Base-by-base conservation (phyloP, 2,797 vertebrate genomes). In the Melanotaenia nigrans region DNA sequence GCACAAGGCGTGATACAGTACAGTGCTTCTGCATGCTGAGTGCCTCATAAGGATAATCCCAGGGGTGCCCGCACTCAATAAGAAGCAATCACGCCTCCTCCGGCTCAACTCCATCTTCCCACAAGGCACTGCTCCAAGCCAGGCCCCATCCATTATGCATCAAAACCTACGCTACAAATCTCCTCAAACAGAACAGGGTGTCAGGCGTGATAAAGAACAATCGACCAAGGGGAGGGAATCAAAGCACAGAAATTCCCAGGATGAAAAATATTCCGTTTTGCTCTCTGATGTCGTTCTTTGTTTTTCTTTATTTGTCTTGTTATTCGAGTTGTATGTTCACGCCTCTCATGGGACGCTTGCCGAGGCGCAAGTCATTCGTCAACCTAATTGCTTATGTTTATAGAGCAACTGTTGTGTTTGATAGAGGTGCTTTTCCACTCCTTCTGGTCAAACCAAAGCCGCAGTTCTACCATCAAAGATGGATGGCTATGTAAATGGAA, bases 331-430 rank as follows among this genome's bases (percentile, higher is more conserved):
- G 89, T 90, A 84, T 85, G 85, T 90, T 91, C 68, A 67, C 53
- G 69, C 87, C 82, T 89, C 92, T 89, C 78, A 11, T 40, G 90
- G 90, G 92, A 93, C 35, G 65, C 70, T 78, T 12, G 73, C 76
- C 53, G 49, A 88, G 83, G 84, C 73, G 12, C 70, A 61, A 92
- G 82, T 85, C 89, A 92, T 94, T 90, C 82, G 69, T 94, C 93
- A 92, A 91, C 90, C 89, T 93, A 94, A 94, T 93, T 94, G 91
- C 89, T 78, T 81, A 81, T 85, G 89, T 93, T 94, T 92, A 93
- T 83, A 89, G 87, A 90, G 88, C 87, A 82, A 89, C 85, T 78
- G 78, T 77, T 86, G 87, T 78, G 62, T 77, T 87, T 90, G 87
- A 90, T 85, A 85, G 85, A 89, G 77, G 86, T 76, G 82, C 85